Conservation (phyloP, 2,113 vertebrate species). For the Alouatta palliata region DNA sequence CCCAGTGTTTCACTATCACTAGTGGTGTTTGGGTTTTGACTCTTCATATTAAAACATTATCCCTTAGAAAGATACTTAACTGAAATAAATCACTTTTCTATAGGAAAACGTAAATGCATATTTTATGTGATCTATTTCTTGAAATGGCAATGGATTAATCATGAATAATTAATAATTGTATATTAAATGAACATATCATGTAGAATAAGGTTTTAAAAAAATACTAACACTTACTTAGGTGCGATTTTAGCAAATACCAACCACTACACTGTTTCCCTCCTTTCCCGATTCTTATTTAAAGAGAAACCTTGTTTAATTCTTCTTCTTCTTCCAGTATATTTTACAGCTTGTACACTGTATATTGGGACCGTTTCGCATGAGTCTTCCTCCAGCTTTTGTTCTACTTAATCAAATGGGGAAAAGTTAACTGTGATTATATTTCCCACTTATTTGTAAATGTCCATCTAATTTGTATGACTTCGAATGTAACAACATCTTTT, state of each 20-base stretch:
- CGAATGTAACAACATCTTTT: background rate
- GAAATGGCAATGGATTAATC: background rate
- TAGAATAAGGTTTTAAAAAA: background rate
- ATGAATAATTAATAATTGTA: conserved; percentile 2
- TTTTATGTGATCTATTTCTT: background rate
- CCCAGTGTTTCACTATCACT: background rate
- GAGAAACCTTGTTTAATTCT: background rate
- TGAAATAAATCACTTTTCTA: background rate
- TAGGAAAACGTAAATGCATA: background rate
- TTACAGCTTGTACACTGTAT: conserved; percentile 1
- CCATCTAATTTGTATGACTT: background rate
- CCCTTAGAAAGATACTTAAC: background rate
- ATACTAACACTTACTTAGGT: background rate
- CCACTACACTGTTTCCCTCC: background rate
- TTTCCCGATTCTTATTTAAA: conserved; percentile 28
- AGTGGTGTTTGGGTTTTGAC: background rate
- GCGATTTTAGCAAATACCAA: background rate
- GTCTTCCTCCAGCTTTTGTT: conserved; percentile 15
- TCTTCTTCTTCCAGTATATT: conserved; percentile 26
- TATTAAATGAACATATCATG: background rate
- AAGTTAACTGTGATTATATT: conserved; percentile 30
- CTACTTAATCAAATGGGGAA: background rate
- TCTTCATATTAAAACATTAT: conserved; percentile 27
- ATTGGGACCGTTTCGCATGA: background rate
- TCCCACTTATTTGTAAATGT: conserved; percentile 17